These are phyloP conservation scores for Calidris pygmaea DNA, from an alignment of 2,113 vertebrate species.

Conservation along the genomic window DNA sequence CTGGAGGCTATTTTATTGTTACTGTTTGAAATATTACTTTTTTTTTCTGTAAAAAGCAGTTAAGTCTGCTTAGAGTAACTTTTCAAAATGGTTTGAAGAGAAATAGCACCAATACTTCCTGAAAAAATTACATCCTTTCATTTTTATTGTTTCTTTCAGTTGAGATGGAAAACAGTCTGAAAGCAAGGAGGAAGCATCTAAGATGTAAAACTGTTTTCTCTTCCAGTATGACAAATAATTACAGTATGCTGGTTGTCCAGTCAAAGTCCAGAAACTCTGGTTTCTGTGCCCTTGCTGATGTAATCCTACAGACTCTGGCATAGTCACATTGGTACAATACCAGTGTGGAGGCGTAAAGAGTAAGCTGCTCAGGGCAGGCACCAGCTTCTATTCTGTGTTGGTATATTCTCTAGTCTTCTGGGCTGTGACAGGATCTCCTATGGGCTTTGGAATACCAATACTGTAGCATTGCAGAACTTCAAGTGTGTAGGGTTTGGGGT, in stretches of 20 bases:
- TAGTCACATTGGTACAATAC: background rate
- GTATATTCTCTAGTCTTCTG: no score
- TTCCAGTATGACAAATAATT: background rate
- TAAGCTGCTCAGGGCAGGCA: background rate
- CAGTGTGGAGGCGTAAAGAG: background rate
- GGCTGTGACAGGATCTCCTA: background rate
- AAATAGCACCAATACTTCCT: background rate
- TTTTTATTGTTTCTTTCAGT: background rate
- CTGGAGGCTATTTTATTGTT: background rate
- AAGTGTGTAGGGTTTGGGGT: no score
- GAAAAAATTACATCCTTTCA: background rate
- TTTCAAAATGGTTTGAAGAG: background rate
- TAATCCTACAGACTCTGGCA: background rate
- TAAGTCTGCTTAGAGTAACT: background rate
- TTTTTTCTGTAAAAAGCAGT: background rate
- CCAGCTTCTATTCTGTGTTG: background rate
- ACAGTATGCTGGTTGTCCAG: background rate
- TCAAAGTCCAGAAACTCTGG: background rate
- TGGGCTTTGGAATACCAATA: fast-evolving
- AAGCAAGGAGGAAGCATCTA: background rate
- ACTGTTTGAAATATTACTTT: background rate
- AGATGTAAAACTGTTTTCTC: background rate
- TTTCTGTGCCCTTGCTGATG: background rate
- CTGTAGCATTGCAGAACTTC: background rate
- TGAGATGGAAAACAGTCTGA: background rate